Conservation (phyloP, 1,140 invertebrate species). For the Luehdorfia chinensis region DNA sequence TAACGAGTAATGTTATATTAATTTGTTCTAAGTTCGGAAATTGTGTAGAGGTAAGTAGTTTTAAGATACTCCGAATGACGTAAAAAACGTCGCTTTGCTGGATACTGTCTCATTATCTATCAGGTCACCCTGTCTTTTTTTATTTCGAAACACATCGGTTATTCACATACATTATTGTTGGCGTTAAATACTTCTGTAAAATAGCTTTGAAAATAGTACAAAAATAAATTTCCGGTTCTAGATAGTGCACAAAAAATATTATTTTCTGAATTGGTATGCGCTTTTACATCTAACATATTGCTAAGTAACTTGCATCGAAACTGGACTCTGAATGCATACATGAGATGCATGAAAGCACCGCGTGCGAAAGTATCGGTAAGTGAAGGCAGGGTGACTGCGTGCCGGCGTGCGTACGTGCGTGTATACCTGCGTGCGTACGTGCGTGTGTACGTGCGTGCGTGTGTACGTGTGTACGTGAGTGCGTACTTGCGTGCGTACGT, state of each 20-base stretch:
- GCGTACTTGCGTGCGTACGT: slow-evolving; percentile 22
- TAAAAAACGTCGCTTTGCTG: slow-evolving; percentile 16
- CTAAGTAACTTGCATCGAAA: slow-evolving; percentile 5
- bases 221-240: slow-evolving; percentile 1
- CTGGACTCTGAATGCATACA: slow-evolving; percentile 3
- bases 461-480: slow-evolving; percentile 17
- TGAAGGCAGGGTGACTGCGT: slow-evolving; percentile 30
- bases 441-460: slow-evolving; percentile 21
- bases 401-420: slow-evolving; percentile 20
- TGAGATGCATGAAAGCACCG: neutral
- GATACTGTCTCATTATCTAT: slow-evolving; percentile 13
- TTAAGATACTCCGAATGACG: slow-evolving; percentile 19
- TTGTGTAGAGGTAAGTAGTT: slow-evolving; percentile 18
- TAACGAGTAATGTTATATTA: slow-evolving; percentile 11
- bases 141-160: slow-evolving; percentile 2
- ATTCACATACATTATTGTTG: slow-evolving; percentile 20
- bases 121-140: slow-evolving; percentile 24
- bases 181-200: slow-evolving; percentile 7
- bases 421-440: slow-evolving; percentile 18
- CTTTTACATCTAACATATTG: slow-evolving; percentile 12
- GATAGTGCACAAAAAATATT: slow-evolving; percentile 2
- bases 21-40: slow-evolving; percentile 9
- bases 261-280: slow-evolving; percentile 9
- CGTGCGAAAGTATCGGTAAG: slow-evolving; percentile 4
- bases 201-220: slow-evolving; percentile 8